Evolutionary conservation across 1,140 invertebrate genomes (phyloP).

Genomic region (Penaeus japonicus): DNA sequence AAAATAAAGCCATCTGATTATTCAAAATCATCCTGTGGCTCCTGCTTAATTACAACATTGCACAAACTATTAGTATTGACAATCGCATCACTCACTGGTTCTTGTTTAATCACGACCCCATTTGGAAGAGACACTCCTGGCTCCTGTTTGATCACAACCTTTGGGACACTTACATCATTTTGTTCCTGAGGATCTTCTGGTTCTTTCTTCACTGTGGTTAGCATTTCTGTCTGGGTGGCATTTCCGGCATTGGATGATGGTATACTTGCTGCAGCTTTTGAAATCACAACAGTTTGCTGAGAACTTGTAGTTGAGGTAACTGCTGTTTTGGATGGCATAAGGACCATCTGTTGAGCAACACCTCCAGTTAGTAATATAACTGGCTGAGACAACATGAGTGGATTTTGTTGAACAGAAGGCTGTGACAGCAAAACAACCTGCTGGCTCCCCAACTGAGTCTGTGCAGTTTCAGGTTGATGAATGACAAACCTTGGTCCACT

Average conservation of each 20-base stretch:
- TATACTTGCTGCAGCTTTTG: neutral
- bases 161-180: neutral
- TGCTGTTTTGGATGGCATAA: neutral
- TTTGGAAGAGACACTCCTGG: neutral
- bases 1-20: too few species aligned
- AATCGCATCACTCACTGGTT: constrained; percentile 11
- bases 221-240: neutral
- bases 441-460: constrained; percentile 18
- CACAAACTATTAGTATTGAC: neutral
- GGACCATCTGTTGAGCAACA: constrained; percentile 26
- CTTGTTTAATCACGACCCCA: constrained; percentile 33
- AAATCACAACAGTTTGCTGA: constrained; percentile 20
- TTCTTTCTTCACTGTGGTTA: constrained; percentile 17
- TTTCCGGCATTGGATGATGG: neutral
- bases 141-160: constrained; percentile 20
- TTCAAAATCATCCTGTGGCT: constrained; percentile 18
- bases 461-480: constrained; percentile 30
- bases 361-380: constrained; percentile 35
- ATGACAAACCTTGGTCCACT: constrained; percentile 21
- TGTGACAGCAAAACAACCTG: constrained; percentile 35
- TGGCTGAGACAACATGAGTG: constrained; percentile 31
- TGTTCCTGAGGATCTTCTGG: constrained; percentile 20
- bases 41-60: constrained; percentile 42
- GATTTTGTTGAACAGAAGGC: constrained; percentile 28
- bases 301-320: neutral